These are phyloP conservation scores for Mandrillus leucophaeus DNA, from an alignment of 2,113 vertebrate species.

Conservation along the genomic window DNA sequence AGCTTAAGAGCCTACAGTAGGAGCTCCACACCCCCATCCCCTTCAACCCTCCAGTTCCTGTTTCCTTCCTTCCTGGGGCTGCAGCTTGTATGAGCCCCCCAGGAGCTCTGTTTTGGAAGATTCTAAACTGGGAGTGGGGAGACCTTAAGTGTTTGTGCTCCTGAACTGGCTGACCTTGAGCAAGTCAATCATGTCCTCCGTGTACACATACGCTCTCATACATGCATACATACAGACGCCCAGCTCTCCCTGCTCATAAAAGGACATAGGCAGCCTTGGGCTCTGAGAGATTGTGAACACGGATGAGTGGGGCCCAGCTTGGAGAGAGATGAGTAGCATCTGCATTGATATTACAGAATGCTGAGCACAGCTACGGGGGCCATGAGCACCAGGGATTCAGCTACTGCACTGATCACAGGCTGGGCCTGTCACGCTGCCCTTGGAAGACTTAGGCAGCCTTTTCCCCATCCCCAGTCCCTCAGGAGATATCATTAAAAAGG, in stretches of 20 bases:
- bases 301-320: neutral
- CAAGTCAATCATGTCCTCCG: neutral
- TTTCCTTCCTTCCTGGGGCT: neutral
- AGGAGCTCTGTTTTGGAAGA: slow-evolving; percentile 10
- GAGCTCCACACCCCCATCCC: neutral
- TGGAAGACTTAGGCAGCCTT: neutral
- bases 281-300: neutral
- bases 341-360: neutral
- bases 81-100: neutral
- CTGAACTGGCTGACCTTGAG: slow-evolving; percentile 50
- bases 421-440: neutral
- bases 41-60: neutral
- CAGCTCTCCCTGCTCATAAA: neutral
- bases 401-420: neutral
- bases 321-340: neutral
- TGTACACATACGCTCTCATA: neutral
- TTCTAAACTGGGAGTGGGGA: slow-evolving; percentile 43
- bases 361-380: neutral
- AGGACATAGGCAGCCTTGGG: slow-evolving; percentile 42
- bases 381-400: neutral
- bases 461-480: neutral
- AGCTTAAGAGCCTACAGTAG: neutral
- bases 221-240: neutral
- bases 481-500: slow-evolving; percentile 19
- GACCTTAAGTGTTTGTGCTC: neutral